Conservation (phyloP, 2,113 vertebrate genomes). For the Epinephelus moara region DNA sequence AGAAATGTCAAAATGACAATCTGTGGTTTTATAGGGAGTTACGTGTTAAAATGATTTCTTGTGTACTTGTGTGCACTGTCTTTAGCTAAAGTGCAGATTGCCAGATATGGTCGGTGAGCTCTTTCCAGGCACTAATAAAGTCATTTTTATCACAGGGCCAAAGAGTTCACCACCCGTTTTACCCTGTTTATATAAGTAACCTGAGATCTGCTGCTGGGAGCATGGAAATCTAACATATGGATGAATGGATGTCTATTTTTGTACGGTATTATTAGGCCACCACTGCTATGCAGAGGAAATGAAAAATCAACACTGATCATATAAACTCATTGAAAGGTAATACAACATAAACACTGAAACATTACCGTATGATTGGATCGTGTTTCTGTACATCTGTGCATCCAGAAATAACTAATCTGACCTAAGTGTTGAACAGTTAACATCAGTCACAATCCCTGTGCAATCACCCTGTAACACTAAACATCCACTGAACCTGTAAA, state of each 20-base stretch:
- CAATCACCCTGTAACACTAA: no score
- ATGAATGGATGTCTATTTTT: constrained; percentile 19
- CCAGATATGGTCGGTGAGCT: not conserved
- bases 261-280: not conserved
- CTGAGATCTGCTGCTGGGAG: not conserved
- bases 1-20: not conserved
- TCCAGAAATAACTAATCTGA: constrained; percentile 3
- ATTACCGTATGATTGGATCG: not conserved
- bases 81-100: not conserved
- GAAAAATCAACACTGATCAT: constrained; percentile 40
- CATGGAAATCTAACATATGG: not conserved
- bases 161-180: not conserved
- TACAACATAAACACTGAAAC: not conserved
- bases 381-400: not conserved
- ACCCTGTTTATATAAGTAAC: not conserved
- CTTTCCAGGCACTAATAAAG: not conserved
- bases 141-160: no score
- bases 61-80: not conserved
- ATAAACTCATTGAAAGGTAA: not conserved
- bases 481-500: no score
- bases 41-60: not conserved
- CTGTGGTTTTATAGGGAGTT: not conserved
- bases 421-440: not conserved
- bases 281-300: constrained; percentile 10
- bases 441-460: no score